Conservation (phyloP, 2,113 vertebrate species). For the Pygoscelis adeliae region DNA sequence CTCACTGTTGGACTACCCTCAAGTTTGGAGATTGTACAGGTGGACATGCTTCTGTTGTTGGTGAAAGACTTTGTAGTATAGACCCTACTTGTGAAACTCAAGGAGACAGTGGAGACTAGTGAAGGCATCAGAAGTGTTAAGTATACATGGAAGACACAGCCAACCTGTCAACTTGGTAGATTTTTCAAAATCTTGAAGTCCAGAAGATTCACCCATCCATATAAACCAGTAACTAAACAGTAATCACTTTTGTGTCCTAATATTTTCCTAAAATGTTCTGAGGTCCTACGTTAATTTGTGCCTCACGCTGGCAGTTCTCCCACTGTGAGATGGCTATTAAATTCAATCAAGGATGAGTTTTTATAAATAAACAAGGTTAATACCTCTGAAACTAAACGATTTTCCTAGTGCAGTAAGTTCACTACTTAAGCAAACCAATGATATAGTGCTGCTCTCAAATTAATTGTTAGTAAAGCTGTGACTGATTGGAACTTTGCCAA, state of each 20-base stretch:
- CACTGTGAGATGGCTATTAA: background rate
- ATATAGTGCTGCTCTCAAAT: background rate
- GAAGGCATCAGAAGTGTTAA: background rate
- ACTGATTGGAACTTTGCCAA: background rate
- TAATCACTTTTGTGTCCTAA: background rate
- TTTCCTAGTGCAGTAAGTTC: background rate
- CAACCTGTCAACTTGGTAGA: background rate
- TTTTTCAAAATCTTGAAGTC: background rate
- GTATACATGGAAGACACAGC: background rate
- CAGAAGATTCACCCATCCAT: background rate
- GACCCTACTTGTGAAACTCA: background rate
- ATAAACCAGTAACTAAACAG: background rate
- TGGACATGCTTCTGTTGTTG: background rate
- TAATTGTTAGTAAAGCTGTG: background rate
- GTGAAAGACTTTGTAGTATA: background rate
- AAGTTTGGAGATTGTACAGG: background rate
- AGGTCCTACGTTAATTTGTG: background rate
- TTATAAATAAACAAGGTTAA: background rate
- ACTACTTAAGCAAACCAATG: background rate
- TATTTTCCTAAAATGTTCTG: background rate
- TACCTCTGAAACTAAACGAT: background rate
- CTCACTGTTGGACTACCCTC: background rate
- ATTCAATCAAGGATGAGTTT: background rate
- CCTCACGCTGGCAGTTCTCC: background rate
- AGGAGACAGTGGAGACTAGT: background rate